phyloP scores from a whole-genome alignment of 2,888 invertebrate species.

The Tribolium freemani region DNA sequence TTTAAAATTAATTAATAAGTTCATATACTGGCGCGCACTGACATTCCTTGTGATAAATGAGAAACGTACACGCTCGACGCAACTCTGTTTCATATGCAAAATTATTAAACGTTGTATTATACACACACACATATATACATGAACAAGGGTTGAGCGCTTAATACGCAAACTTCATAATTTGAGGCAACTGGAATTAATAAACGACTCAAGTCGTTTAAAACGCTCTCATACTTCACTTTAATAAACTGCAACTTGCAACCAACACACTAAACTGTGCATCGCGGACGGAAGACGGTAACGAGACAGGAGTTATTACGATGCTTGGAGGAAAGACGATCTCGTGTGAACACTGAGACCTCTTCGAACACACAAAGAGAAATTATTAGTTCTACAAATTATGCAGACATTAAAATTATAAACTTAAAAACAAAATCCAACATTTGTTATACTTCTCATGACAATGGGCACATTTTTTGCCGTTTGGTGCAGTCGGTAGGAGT shows the following conservation, averaged over 20 bases:
- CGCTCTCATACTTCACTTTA: conserved; percentile 30
- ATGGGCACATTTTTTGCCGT: no score
- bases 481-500: no score
- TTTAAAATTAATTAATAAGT: conserved; percentile 64
- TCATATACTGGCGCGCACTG: conserved; percentile 56
- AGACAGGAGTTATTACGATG: conserved; percentile 23
- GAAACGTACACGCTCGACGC: conserved; percentile 56
- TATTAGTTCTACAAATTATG: no score
- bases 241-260: conserved; percentile 35
- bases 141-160: conserved; percentile 37
- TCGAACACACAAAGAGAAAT: not conserved
- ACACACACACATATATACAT: conserved; percentile 35
- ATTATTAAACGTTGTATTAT: conserved; percentile 55
- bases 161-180: conserved; percentile 40
- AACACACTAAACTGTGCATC: conserved; percentile 16
- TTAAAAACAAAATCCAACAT: no score
- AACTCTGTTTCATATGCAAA: conserved; percentile 57
- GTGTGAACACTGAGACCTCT: not conserved
- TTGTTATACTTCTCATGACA: no score
- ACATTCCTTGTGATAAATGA: conserved; percentile 61
- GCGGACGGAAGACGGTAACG: conserved; percentile 16
- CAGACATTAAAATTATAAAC: no score
- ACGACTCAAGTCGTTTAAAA: conserved; percentile 38
- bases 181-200: conserved; percentile 37
- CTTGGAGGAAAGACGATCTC: not conserved